These are phyloP conservation scores for Erythrolamprus reginae DNA, from an alignment of 2,113 vertebrate genomes.

Conservation along the genomic window DNA sequence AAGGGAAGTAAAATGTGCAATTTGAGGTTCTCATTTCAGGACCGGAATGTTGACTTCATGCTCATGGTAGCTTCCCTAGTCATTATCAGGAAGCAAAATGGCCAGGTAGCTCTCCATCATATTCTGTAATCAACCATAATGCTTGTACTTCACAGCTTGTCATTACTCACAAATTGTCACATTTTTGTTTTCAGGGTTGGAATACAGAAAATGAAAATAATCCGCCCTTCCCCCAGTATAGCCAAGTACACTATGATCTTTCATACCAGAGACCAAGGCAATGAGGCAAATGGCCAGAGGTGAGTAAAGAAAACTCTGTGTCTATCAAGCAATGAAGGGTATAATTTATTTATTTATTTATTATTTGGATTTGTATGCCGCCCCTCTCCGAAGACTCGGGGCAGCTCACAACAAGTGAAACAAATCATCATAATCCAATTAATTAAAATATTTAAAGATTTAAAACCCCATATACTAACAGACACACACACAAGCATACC, in stretches of 20 bases:
- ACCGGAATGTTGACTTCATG: background rate
- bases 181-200: slow-evolving; percentile 72
- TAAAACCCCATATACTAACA: too few species aligned
- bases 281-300: slow-evolving; percentile 84
- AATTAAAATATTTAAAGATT: too few species aligned
- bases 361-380: too few species aligned
- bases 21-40: background rate
- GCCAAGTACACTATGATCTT: slow-evolving; percentile 96
- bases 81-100: background rate
- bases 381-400: too few species aligned
- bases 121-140: background rate
- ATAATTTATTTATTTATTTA: too few species aligned
- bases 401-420: too few species aligned
- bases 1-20: background rate
- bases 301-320: slow-evolving; percentile 53
- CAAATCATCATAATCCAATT: too few species aligned
- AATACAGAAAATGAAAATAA: slow-evolving; percentile 85
- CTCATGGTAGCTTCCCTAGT: background rate
- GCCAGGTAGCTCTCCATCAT: background rate
- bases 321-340: background rate
- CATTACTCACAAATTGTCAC: background rate
- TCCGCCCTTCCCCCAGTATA: slow-evolving; percentile 74
- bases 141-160: background rate
- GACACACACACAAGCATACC: too few species aligned
- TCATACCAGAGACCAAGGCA: slow-evolving; percentile 87